phyloP scores from a whole-genome alignment of 2,113 vertebrate species.

The Sphaerodactylus townsendi region DNA sequence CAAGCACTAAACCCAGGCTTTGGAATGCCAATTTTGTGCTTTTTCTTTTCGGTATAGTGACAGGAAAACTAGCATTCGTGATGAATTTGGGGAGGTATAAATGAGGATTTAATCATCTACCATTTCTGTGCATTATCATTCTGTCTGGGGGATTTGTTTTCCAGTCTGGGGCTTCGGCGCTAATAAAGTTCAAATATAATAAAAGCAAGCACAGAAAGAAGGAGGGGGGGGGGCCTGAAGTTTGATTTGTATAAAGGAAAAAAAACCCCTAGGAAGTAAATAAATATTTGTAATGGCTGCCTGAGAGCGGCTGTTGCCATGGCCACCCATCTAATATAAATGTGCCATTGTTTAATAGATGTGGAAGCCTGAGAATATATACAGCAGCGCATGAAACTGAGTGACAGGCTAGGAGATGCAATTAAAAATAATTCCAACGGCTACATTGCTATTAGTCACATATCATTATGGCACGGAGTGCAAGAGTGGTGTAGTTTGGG shows the following conservation, averaged over 20 bases:
- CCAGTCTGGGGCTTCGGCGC: not conserved
- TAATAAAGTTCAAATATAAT: not conserved
- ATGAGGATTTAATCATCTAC: not conserved
- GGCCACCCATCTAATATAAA: constrained; percentile 29
- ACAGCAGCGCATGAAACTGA: constrained; percentile 13
- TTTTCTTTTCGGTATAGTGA: not conserved
- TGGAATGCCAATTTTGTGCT: not conserved
- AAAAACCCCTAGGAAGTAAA: constrained; percentile 8
- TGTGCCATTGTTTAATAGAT: constrained; percentile 13
- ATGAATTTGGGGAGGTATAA: not conserved
- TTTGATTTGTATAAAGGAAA: not conserved
- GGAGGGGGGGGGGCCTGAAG: not conserved
- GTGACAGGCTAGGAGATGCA: constrained; percentile 10
- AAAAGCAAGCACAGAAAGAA: not conserved
- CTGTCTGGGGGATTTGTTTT: not conserved
- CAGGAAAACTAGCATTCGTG: not conserved
- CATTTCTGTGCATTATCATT: not conserved
- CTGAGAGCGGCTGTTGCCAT: constrained; percentile 13
- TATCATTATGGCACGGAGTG: not conserved
- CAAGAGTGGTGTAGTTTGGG: not conserved
- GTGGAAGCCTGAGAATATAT: constrained; percentile 4
- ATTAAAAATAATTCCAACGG: constrained; percentile 13
- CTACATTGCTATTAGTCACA: not conserved
- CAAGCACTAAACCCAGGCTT: not conserved
- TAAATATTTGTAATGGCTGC: constrained; percentile 5